Conservation (phyloP, 2,113 vertebrate species). For the Eurystomus gularis region DNA sequence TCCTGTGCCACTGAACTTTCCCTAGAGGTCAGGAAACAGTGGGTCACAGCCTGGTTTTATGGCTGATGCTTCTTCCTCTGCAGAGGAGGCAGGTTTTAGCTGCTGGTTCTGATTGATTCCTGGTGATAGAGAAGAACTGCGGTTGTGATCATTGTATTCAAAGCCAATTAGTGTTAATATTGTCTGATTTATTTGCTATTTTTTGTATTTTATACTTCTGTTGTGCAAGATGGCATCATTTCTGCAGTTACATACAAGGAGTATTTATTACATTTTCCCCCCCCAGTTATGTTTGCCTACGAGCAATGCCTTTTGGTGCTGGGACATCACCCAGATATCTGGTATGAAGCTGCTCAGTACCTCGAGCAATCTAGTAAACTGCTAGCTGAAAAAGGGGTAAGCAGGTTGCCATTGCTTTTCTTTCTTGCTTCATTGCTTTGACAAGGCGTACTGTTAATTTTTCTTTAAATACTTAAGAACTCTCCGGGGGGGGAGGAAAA, state of each 20-base stretch:
- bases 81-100: neutral
- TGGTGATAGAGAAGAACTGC: neutral
- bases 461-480: neutral
- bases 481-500: neutral
- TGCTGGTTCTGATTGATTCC: neutral
- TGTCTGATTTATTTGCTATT: neutral
- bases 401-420: neutral
- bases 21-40: neutral
- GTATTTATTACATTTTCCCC: neutral
- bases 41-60: neutral
- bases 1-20: rapidly evolving
- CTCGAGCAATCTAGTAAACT: conserved; percentile 98
- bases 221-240: neutral
- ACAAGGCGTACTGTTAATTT: neutral
- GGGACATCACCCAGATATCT: conserved; percentile 97
- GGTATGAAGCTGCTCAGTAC: conserved; percentile 98
- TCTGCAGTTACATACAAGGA: neutral
- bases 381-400: conserved; percentile 95
- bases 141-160: neutral
- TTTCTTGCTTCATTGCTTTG: neutral
- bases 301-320: conserved; percentile 98
- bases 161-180: neutral
- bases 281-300: conserved; percentile 96
- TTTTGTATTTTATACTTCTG: neutral
- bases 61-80: neutral